Evolutionary conservation across 2,888 invertebrate genomes (phyloP).

Genomic region (Trichopria drosophilae): DNA sequence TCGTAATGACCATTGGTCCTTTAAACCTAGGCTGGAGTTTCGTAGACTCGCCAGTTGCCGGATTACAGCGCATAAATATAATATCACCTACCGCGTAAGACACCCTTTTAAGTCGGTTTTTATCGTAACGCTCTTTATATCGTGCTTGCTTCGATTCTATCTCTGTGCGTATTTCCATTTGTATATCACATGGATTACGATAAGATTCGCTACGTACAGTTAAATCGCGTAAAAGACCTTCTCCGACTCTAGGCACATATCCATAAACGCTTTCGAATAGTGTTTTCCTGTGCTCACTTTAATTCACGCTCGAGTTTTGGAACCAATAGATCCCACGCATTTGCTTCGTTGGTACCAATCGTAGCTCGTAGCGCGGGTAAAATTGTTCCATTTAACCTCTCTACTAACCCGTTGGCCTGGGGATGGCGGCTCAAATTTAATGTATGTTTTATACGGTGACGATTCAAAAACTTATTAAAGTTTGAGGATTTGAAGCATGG

Average conservation of each 20-base stretch:
- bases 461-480: too few relatives aligned
- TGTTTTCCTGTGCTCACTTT: slow-evolving; percentile 2
- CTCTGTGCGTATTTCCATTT: slow-evolving; percentile 7
- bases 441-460: too few relatives aligned
- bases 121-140: slow-evolving; percentile 24
- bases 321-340: neutral
- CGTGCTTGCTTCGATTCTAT: slow-evolving; percentile 22
- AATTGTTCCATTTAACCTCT: too few relatives aligned
- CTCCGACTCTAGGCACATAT: slow-evolving; percentile 12
- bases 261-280: slow-evolving; percentile 23
- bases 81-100: slow-evolving; percentile 23
- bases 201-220: slow-evolving; percentile 11
- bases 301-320: neutral
- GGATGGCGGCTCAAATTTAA: too few relatives aligned
- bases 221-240: slow-evolving; percentile 2
- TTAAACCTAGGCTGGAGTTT: slow-evolving; percentile 14
- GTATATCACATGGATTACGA: slow-evolving; percentile 11
- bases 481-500: too few relatives aligned
- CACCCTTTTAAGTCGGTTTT: too few relatives aligned
- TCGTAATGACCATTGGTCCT: slow-evolving; percentile 10
- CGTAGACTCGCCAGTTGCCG: slow-evolving; percentile 21
- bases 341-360: neutral
- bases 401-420: too few relatives aligned
- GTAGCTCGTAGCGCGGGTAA: neutral
- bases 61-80: slow-evolving; percentile 16